Evolutionary conservation across 2,797 vertebrate species (phyloP), one percentile per base, ranked within the genome.

Genomic region (Lutjanus argentimaculatus): DNA sequence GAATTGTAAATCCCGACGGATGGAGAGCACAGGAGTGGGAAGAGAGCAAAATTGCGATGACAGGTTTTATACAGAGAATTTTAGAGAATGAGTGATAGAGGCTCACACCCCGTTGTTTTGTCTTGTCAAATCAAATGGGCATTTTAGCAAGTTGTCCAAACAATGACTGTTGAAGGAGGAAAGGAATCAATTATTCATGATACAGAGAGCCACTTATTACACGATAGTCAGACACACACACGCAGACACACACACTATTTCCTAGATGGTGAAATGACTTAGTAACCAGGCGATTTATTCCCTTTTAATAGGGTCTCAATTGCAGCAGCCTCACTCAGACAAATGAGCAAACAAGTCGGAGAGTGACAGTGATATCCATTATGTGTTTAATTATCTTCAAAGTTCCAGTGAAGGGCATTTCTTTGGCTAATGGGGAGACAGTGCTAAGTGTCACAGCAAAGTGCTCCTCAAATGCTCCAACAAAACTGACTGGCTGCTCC

Each of bases 351-450:
- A 94, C 93, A 94, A 95, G 94, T 95, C 90, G 86, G 92, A 94
- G 91, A 91, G 91, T 96, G 95, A 96, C 95, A 95, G 95, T 95
- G 95, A 95, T 95, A 95, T 95, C 94, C 95, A 95, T 96, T 95
- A 96, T 95, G 94, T 94, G 92, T 95, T 96, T 96, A 96, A 96
- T 96, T 95, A 96, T 96, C 95, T 95, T 95, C 94, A 95, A 96
- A 96, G 95, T 95, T 96, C 92, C 93, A 95, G 92, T 90, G 93
- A 96, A 95, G 95, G 95, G 92, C 95, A 95, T 95, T 92, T 94
- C 89, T 93, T 93, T 90, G 79, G 90, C 92, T 95, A 95, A 95
- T 95, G 94, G 94, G 93, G 88, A 94, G 94, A 95, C 91, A 76
- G 93, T 89, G 91, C 89, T 85, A 86, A 93, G 93, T 93, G 91